These are phyloP conservation scores for Chlorops oryzae DNA, from an alignment of 1,140 invertebrate species.

Conservation along the genomic window DNA sequence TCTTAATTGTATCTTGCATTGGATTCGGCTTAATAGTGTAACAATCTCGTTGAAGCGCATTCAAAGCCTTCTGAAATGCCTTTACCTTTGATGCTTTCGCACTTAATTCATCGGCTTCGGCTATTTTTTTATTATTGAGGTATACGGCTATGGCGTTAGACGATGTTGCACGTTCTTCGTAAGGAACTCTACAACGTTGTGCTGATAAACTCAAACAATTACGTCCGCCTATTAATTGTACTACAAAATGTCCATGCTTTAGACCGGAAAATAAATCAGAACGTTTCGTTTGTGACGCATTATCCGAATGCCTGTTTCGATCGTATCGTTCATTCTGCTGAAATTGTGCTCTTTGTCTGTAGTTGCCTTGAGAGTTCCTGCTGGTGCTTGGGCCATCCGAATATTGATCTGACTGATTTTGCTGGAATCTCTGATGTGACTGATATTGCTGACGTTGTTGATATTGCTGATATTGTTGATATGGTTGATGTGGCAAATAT, in stretches of 20 bases:
- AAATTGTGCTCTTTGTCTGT: no score
- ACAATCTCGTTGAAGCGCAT: slow-evolving; percentile 48
- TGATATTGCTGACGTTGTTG: no score
- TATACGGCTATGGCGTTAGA: slow-evolving; percentile 24
- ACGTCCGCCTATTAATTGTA: slow-evolving; percentile 29
- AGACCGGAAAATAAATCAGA: slow-evolving; percentile 12
- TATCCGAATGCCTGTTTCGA: no score
- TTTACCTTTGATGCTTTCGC: slow-evolving; percentile 48
- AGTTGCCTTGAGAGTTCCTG: no score
- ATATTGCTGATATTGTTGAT: no score
- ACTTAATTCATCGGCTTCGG: slow-evolving; percentile 28
- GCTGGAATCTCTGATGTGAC: no score
- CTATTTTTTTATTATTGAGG: slow-evolving; percentile 44
- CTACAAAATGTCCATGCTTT: slow-evolving; percentile 9
- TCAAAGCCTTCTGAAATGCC: slow-evolving; percentile 47
- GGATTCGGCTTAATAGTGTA: slow-evolving; percentile 52
- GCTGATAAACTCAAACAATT: slow-evolving; percentile 30
- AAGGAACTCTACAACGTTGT: slow-evolving; percentile 16
- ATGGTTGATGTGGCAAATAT: no score
- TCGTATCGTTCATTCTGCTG: no score
- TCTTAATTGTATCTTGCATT: slow-evolving; percentile 30
- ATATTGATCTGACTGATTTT: no score
- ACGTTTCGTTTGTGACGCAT: no score
- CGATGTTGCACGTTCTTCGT: slow-evolving; percentile 21
- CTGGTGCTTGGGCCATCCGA: no score